Conservation (phyloP, 1,140 invertebrate species). For the Platorchestia sp. region DNA sequence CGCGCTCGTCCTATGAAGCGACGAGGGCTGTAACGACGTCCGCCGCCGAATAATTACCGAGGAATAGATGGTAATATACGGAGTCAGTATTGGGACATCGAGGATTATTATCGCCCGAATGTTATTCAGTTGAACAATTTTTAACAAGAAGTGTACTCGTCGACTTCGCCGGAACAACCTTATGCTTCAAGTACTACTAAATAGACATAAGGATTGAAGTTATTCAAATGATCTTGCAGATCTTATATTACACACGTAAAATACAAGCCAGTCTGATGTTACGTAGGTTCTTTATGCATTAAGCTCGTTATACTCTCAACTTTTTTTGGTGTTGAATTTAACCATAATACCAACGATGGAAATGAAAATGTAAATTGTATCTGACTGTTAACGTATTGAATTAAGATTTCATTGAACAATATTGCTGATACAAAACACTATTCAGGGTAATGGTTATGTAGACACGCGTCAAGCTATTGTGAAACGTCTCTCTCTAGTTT, state of each 20-base stretch:
- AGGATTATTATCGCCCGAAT: neutral
- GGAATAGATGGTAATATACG: neutral
- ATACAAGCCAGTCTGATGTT: neutral
- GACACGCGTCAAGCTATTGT: no score
- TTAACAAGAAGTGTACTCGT: neutral
- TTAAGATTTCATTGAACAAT: no score
- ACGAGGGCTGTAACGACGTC: neutral
- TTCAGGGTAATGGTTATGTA: no score
- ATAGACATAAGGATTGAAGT: no score
- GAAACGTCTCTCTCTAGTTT: no score
- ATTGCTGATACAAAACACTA: no score
- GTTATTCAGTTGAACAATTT: neutral
- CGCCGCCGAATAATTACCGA: neutral
- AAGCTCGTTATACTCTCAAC: neutral
- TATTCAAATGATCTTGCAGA: no score
- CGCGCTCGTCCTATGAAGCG: neutral
- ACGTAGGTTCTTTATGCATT: neutral
- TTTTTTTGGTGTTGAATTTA: neutral
- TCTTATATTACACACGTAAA: no score
- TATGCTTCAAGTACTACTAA: no score
- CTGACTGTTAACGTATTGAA: no score
- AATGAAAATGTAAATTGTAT: no score
- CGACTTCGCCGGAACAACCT: neutral
- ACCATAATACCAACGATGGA: neutral
- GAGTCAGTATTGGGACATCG: neutral